Conservation (phyloP, 2,113 vertebrate genomes). For the Lipophrys pholis region DNA sequence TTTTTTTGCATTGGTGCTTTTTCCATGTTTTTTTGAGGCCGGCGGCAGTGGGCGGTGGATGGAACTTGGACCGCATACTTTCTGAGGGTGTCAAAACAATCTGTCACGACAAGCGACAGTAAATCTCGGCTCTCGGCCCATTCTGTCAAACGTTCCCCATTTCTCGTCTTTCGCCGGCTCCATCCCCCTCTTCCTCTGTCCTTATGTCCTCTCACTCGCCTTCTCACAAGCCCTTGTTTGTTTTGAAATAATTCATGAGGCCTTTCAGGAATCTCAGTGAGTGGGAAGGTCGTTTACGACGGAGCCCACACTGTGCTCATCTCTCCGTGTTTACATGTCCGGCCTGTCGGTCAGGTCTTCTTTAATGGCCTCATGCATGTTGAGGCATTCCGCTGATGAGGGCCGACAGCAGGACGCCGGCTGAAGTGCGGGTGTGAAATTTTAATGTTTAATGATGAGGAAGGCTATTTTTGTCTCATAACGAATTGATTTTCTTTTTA, state of each 20-base stretch:
- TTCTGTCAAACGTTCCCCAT: background rate
- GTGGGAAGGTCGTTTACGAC: constrained; percentile 62
- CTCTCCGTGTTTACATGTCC: constrained; percentile 45
- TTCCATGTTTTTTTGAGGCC: constrained; percentile 37
- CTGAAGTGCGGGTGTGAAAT: constrained; percentile 1
- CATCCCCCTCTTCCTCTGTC: constrained; percentile 10
- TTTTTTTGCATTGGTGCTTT: constrained; percentile 32
- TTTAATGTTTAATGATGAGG: background rate
- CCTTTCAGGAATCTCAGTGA: constrained; percentile 50
- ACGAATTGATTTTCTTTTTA: background rate
- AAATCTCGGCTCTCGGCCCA: constrained; percentile 28
- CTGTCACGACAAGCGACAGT: constrained; percentile 25
- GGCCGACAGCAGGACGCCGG: constrained; percentile 16
- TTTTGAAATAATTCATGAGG: constrained; percentile 59
- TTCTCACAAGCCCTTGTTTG: constrained; percentile 52
- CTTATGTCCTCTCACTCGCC: constrained; percentile 2
- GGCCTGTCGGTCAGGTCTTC: constrained; percentile 20
- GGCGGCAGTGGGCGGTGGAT: constrained; percentile 29
- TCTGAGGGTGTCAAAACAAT: constrained; percentile 59
- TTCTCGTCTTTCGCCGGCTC: constrained; percentile 5
- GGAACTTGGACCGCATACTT: constrained; percentile 25
- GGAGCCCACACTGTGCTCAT: constrained; percentile 34
- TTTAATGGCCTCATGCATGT: constrained; percentile 44
- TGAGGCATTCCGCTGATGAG: constrained; percentile 49
- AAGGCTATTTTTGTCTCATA: background rate